Evolutionary conservation across 2,888 invertebrate genomes (phyloP), one percentile per base, ranked within the genome.

Genomic region (Tribolium freemani): DNA sequence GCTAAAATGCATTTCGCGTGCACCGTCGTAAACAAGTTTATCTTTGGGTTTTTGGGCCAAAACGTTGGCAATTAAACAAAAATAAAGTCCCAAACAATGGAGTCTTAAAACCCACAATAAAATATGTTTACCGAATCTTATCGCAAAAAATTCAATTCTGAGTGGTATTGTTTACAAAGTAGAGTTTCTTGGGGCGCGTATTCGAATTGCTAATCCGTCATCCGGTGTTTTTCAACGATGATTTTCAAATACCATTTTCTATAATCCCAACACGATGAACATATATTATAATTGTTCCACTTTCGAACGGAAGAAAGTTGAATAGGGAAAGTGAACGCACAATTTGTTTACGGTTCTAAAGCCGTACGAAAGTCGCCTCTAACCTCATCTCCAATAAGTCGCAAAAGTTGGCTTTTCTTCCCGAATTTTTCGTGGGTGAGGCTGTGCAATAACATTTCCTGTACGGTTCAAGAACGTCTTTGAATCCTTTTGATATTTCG

Each of bases 261-360:
- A 68, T 58, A 68, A 67, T 56, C 45, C 48, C 50, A 10, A 6
- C 68, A 31, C 57, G 68, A 20, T 48, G 66, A 66, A 61, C 72
- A 64, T 69, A 69, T 58, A 72, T 72, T 72, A 72, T 73, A 73
- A 73, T 56, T 69, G 77, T 77, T 75, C 77, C 77, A 77, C 77
- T 77, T 77, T 77, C 77, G 71, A 73, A 72, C 64, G 71, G 74
- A 77, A 77, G 77, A 77, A 77, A 77, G 77, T 76, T 77, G 74
- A 74, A 74, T 73, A 71, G 71, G 75, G 77, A 77, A 77, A 77
- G 77, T 77, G 77, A 77, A 77, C 70, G 74, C 75, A 67, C 70
- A 71, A 75, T 77, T 74, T 74, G 71, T 74, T 75, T 68, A 68
- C 68, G 31, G 68, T 57, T 46, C 68, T 31, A 44, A 31, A 64